Evolutionary conservation across 2,888 invertebrate genomes (phyloP), one percentile per base, ranked within the genome.

Genomic region (Zygaena filipendulae): DNA sequence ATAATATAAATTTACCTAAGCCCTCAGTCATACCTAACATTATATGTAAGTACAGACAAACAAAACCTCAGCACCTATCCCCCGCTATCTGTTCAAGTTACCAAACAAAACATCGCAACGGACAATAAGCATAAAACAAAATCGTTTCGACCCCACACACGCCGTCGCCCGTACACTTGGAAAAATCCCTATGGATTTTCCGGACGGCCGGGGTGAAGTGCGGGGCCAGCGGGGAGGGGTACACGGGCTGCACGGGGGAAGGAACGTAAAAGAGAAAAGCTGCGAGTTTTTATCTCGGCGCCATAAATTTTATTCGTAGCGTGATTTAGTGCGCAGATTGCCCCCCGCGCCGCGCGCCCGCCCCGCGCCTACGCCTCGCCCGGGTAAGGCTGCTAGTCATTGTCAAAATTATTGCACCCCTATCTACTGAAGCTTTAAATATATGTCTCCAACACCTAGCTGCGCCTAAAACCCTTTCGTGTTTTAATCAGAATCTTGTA

Each of bases 271-370:
- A 81, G 81, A 81, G 81, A 81, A 81, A 81, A 81, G 81, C 81
- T 81, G 79, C 81, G 81, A 81, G 81, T 81, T 81, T 81, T 81
- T 81, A 81, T 81, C 81, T 81, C 79, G 79, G 75, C 75, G 72
- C 81, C 81, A 81, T 81, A 81, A 81, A 81, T 81, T 81, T 81
- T 81, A 81, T 81, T 81, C 81, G 81, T 72, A 81, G 75, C 81
- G 81, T 81, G 81, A 81, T 81, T 81, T 81, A 81, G 80, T 80
- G 81, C 79, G 68, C 77, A 81, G 81, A 81, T 81, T 79, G 77
- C 75, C 75, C 72, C 72, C 58, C 68, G 58, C 66, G 43, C 52
- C 40, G 47, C 59, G 43, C 59, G 42, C 56, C 38, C 61, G 57
- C 63, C 71, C 61, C 69, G 60, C 66, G 50, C 38, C 58, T 34